Evolutionary conservation across 64 coral and sea anemone species (phyloP), one percentile per base, ranked within the genome.

Genomic region (Montipora foliosa): DNA sequence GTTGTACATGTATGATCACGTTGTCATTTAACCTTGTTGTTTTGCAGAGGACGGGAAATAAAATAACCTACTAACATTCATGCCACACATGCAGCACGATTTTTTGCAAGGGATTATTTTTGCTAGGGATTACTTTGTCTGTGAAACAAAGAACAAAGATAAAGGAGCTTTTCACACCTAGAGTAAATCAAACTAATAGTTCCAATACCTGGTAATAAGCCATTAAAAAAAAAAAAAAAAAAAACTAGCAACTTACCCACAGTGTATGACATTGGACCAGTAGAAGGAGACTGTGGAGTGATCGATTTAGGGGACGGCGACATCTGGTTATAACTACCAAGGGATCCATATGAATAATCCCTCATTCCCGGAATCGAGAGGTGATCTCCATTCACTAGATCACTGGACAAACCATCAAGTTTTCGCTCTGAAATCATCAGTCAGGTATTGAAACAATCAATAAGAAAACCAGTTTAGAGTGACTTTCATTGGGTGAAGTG

Each of bases 321-420:
- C 93, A 97, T 89, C 68, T 94, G 96, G 53, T 71, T 94, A 71
- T 95, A 97, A 55, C 78, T 61, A 6, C 84, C 74, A 58, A 95
- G 59, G 0, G 93, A 74, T 61, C 93, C 81, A 57, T 97, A 97
- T 13, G 89, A 44, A 60, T 95, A 95, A 44, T 95, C 93, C 5
- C 87, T 55, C 59, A 90, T 80, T 24, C 89, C 89, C 5, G 93
- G 93, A 72, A 95, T 76, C 6, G 93, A 81, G 15, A 95, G 74
- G 57, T 95, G 93, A 16, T 99, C 98, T 2, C 98, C 98, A 87
- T 99, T 99, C 0, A 95, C 88, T 44, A 99, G 49, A 80, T 99
- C 97, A 24, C 81, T 77, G 19, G 82, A 71, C 47, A 99, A 60
- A 13, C 95, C 89, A 67, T 99, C 98, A 13, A 92, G 60, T 94